Base-by-base conservation (phyloP, 2,888 invertebrate species). In the Mylabris sibirica region DNA sequence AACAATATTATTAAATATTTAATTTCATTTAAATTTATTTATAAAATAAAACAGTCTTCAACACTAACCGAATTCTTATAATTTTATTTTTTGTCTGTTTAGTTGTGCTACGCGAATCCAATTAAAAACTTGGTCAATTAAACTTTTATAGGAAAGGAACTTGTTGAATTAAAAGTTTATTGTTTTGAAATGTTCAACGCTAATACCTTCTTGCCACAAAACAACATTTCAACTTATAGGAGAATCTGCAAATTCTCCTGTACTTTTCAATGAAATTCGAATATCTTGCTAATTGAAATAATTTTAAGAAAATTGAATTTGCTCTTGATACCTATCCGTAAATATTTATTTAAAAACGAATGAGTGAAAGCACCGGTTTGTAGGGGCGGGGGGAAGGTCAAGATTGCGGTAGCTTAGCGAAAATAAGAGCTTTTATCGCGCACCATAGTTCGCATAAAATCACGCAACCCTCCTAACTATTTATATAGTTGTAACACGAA, bases 131-230 rank as follows among this genome's bases (percentile, higher is more conserved):
- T 20, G 22, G 22, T 20, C 53, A 22, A 53, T 53, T 53, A 53
- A 53, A 53, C 22, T 53, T 53, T 53, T 53, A 53, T 20, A 2
- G 5, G 3, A 17, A 53, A 22, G 3, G 22, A 11, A 53, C 53
- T 24, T 24, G 53, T 53, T 53, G 53, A 53, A 53, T 24, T 24
- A 53, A 53, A 53, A 22, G 53, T 53, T 53, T 49, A 49, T 49
- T 20, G 49, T 49, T 9, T 2, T 8, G 49, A 49, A 49, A 49
- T 17, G 9, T 17, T 49, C 6, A 6, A 17, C 22, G 20, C 11
- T 12, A 53, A 53, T 53, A 44, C 44, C 14, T 38, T n/a, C n/a
- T n/a, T 30, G 8, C 30, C 20, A 20, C 9, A 53, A 53, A 20
- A 49, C 44, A 49, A 53, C 53, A 22, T 9, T 53, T 1, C 22